phyloP scores from a whole-genome alignment of 2,888 invertebrate species.

The Hypercompe scribonia region DNA sequence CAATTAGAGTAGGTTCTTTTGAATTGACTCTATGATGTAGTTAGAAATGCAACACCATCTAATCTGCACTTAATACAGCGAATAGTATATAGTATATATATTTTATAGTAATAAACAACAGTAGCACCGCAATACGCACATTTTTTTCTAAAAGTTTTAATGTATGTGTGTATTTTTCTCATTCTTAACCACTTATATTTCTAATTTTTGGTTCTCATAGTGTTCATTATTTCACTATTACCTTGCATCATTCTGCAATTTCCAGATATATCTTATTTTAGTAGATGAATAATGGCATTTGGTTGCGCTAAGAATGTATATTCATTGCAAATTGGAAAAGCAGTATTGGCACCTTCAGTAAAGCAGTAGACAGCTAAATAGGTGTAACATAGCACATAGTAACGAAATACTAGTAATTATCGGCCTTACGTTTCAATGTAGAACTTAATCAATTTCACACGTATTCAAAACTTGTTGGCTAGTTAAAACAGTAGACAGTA shows the following conservation, averaged over 20 bases:
- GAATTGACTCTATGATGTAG: too few species aligned
- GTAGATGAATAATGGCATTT: background rate
- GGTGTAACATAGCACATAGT: background rate
- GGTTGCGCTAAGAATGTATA: background rate
- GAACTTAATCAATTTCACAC: constrained; percentile 49
- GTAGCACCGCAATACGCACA: too few species aligned
- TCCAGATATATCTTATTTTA: background rate
- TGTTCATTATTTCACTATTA: too few species aligned
- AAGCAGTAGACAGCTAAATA: constrained; percentile 10
- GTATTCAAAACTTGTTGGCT: constrained; percentile 25
- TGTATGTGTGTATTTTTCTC: too few species aligned
- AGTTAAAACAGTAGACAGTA: constrained; percentile 30
- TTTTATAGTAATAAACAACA: too few species aligned
- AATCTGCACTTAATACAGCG: too few species aligned
- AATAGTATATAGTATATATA: too few species aligned
- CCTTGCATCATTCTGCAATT: background rate
- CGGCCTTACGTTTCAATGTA: constrained; percentile 31
- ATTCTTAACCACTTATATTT: too few species aligned
- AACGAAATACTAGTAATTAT: constrained; percentile 27
- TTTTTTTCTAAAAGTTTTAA: too few species aligned
- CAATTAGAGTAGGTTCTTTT: too few species aligned
- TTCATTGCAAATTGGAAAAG: background rate
- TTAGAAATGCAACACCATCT: too few species aligned
- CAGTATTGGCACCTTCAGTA: background rate
- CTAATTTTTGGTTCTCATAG: too few species aligned